Percentiles rank a stretch among this genome's conserved stretches.
These are phyloP conservation scores for Epizoanthus rinbou DNA, from an alignment of 92 coral and sea anemone genomes.

Conservation along the genomic window DNA sequence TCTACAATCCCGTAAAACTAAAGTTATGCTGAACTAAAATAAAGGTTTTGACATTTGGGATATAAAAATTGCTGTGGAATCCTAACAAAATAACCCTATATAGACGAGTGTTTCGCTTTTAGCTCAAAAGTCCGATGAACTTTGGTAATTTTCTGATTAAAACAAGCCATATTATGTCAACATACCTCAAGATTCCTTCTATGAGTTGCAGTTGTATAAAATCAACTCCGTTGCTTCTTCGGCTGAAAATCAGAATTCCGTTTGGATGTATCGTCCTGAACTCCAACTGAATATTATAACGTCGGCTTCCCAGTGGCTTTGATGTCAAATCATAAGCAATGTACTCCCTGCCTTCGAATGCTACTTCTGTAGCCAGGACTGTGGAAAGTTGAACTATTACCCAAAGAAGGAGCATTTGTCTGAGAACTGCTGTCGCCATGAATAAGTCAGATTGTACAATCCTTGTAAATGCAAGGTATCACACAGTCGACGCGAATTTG, in stretches of 20 bases:
- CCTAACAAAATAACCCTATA: too few species aligned
- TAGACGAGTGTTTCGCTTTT: too few species aligned
- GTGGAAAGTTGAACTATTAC: slow-evolving; percentile 16
- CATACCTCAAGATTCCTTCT: slow-evolving; percentile 32
- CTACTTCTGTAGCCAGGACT: slow-evolving; percentile 15
- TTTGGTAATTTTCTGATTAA: too few species aligned
- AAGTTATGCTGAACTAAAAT: too few species aligned
- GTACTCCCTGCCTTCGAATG: slow-evolving; percentile 29
- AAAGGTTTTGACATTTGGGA: too few species aligned
- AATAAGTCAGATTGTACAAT: background rate
- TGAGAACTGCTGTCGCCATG: slow-evolving; percentile 18
- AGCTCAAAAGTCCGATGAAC: too few species aligned
- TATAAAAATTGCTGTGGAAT: too few species aligned
- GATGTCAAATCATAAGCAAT: slow-evolving; percentile 15
- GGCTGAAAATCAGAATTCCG: slow-evolving; percentile 36
- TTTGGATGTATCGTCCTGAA: slow-evolving; percentile 28
- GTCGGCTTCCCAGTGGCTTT: background rate
- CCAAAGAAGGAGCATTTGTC: background rate
- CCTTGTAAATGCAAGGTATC: background rate
- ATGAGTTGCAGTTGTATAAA: slow-evolving; percentile 14
- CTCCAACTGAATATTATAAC: background rate
- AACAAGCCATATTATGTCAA: background rate
- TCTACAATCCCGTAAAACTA: too few species aligned
- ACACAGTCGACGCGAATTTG: background rate
- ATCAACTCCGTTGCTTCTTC: slow-evolving; percentile 25